Percentiles rank a stretch among this genome's conserved stretches.
phyloP scores from a whole-genome alignment of 2,888 invertebrate species.

The Drosophila affinis region DNA sequence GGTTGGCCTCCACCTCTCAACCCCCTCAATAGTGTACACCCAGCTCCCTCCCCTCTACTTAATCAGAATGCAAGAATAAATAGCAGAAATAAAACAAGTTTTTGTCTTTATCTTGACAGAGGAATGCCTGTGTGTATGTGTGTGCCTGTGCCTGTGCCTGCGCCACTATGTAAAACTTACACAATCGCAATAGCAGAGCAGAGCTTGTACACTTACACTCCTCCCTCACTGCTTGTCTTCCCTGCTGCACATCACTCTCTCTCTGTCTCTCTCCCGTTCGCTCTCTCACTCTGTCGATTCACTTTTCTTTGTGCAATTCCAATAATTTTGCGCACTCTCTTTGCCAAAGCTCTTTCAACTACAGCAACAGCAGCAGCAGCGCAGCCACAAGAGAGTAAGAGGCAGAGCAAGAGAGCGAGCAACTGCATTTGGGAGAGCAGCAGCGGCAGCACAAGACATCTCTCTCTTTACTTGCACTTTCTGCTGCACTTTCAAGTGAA shows the following conservation, averaged over 20 bases:
- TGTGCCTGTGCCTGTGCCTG: conserved; percentile 7
- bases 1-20: conserved; percentile 34
- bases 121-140: background rate
- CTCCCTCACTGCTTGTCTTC: no score
- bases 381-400: conserved; percentile 18
- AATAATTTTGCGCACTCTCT: conserved; percentile 56
- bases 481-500: conserved; percentile 54
- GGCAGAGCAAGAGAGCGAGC: conserved; percentile 35
- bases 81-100: conserved; percentile 40
- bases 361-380: conserved; percentile 15
- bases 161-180: conserved; percentile 68
- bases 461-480: conserved; percentile 63
- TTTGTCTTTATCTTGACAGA: conserved; percentile 11
- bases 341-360: conserved; percentile 21
- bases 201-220: conserved; percentile 33
- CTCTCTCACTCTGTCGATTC: conserved; percentile 55
- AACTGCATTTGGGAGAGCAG: conserved; percentile 21
- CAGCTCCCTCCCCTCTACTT: background rate
- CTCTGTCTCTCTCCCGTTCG: conserved; percentile 1
- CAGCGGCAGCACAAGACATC: conserved; percentile 36
- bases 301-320: conserved; percentile 79
- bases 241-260: background rate
- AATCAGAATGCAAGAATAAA: conserved; percentile 15
- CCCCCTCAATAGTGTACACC: background rate
- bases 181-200: conserved; percentile 58